Evolutionary conservation across 1,140 invertebrate species (phyloP).

Genomic region (Anoplophora glabripennis): DNA sequence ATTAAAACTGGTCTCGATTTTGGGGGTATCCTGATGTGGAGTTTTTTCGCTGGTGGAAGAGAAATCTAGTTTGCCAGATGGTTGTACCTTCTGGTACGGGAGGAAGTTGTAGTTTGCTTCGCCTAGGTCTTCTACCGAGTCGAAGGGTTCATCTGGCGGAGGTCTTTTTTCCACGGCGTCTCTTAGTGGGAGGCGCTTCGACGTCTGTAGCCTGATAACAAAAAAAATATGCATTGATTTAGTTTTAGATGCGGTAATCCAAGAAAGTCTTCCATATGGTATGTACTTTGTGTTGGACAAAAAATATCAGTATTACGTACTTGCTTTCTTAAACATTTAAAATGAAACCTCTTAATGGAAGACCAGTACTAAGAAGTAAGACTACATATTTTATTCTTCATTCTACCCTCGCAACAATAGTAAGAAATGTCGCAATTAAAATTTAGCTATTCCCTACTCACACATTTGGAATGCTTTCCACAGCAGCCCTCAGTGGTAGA

Average conservation of each 20-base stretch:
- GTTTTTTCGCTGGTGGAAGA: not conserved
- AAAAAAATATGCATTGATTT: not conserved
- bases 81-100: not conserved
- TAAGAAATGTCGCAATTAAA: not conserved
- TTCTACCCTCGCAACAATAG: not conserved
- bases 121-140: constrained; percentile 50
- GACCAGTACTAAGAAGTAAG: no score
- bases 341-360: no score
- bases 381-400: no score
- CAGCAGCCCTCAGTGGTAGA: constrained; percentile 58
- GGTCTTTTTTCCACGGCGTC: constrained; percentile 68
- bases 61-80: not conserved
- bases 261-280: not conserved
- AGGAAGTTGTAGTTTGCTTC: constrained; percentile 25
- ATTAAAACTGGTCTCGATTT: not conserved
- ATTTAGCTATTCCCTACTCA: constrained; percentile 24
- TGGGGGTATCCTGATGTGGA: not conserved
- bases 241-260: not conserved
- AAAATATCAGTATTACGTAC: no score
- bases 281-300: no score
- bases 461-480: constrained; percentile 55
- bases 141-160: constrained; percentile 55
- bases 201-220: constrained; percentile 26
- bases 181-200: constrained; percentile 53
- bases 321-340: no score